Conservation (phyloP, 2,113 vertebrate genomes). For the Pyxicephalus adspersus region DNA sequence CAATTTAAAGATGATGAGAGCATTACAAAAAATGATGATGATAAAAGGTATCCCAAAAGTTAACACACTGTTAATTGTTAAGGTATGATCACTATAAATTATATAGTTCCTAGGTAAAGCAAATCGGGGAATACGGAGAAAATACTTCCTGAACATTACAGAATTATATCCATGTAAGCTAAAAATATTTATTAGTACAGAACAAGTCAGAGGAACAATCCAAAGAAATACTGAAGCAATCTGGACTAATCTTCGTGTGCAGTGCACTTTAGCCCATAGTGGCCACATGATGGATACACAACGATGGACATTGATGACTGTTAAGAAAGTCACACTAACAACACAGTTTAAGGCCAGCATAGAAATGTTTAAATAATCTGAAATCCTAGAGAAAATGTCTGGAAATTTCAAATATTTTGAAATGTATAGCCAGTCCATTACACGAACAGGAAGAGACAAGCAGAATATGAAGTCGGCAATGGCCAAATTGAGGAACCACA, state of each 20-base stretch:
- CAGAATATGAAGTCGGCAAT: constrained; percentile 70
- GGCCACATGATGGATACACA: constrained; percentile 63
- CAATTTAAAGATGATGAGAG: neutral
- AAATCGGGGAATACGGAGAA: constrained; percentile 37
- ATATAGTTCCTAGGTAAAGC: constrained; percentile 44
- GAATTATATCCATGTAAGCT: neutral
- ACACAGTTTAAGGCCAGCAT: constrained; percentile 60
- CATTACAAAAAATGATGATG: neutral
- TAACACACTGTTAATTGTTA: constrained; percentile 56
- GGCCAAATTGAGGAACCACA: constrained; percentile 72
- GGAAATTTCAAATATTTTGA: constrained; percentile 91
- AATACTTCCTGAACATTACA: neutral
- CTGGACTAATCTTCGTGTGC: constrained; percentile 60
- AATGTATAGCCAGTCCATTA: neutral
- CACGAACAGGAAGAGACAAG: constrained; percentile 57
- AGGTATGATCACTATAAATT: neutral
- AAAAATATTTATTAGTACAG: constrained; percentile 46
- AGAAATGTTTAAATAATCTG: constrained; percentile 75
- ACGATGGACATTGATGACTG: constrained; percentile 69
- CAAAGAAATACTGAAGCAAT: constrained; percentile 57
- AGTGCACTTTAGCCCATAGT: constrained; percentile 69
- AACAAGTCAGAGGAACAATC: constrained; percentile 57
- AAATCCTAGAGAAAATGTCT: constrained; percentile 76
- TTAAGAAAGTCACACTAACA: constrained; percentile 67
- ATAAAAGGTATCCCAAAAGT: neutral